Percentiles rank a stretch among this genome's conserved stretches.
Conservation (phyloP, 2,797 vertebrate species). For the Gymnothorax reevesii region DNA sequence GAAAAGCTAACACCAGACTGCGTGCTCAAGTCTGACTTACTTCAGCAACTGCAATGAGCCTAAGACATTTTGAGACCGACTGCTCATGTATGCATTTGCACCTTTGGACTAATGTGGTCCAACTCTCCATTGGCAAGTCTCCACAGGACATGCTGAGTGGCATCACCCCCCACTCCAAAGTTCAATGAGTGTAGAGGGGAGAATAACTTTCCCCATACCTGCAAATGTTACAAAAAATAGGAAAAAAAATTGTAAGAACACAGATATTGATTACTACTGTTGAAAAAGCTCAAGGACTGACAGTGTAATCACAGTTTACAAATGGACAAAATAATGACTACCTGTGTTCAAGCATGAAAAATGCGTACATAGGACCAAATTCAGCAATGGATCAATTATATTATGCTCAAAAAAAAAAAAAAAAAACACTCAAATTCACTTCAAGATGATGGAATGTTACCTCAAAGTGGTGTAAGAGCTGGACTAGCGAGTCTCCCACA, state of each 20-base stretch:
- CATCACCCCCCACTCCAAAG: constrained; percentile 87
- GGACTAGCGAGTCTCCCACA: constrained; percentile 86
- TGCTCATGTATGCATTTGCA: constrained; percentile 49
- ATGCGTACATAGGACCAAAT: neutral
- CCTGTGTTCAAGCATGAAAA: neutral
- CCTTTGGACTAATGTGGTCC: constrained; percentile 90
- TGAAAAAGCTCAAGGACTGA: neutral
- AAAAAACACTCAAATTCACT: neutral
- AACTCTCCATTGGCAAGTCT: constrained; percentile 86
- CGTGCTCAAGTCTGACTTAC: neutral
- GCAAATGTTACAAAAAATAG: constrained; percentile 42
- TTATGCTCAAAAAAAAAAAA: neutral
- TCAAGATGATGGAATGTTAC: constrained; percentile 60
- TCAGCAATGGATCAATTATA: neutral
- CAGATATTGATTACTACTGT: neutral
- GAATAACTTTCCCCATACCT: constrained; percentile 90
- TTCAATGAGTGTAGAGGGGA: constrained; percentile 91
- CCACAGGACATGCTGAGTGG: constrained; percentile 89
- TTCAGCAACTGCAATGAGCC: neutral
- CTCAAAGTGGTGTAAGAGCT: constrained; percentile 89
- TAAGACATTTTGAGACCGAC: neutral
- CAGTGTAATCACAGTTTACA: neutral
- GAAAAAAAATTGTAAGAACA: constrained; percentile 4
- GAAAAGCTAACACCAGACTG: neutral
- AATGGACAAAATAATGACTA: neutral